Percentiles rank a stretch among this genome's conserved stretches.
phyloP scores from a whole-genome alignment of 2,888 invertebrate species.

The Diarsia mendica region DNA sequence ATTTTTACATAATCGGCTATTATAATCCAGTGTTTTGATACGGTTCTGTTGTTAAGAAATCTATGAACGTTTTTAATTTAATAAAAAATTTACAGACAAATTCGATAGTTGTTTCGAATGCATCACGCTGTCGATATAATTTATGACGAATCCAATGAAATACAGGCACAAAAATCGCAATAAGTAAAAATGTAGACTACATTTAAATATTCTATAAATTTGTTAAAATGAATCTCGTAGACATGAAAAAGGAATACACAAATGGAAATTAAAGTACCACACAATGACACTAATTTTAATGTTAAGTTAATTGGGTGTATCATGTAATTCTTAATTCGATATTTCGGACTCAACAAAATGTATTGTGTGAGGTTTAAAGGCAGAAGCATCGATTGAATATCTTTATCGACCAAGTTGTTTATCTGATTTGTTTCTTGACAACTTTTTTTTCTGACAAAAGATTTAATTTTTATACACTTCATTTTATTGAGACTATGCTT shows the following conservation, averaged over 20 bases:
- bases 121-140: not conserved
- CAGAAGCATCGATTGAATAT: conserved; percentile 21
- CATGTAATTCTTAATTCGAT: conserved; percentile 7
- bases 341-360: not conserved
- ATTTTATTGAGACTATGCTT: not conserved
- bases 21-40: too few relatives aligned
- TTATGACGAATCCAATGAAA: not conserved
- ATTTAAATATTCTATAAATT: not conserved
- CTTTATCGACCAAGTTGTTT: not conserved
- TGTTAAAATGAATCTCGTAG: not conserved
- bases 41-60: not conserved
- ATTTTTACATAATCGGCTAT: too few relatives aligned
- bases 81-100: conserved; percentile 11
- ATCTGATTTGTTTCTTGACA: not conserved
- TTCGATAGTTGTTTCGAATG: not conserved
- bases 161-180: not conserved
- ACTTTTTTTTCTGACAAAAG: not conserved
- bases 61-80: conserved; percentile 21
- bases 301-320: not conserved
- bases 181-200: not conserved
- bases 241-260: not conserved
- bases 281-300: not conserved
- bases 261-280: not conserved
- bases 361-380: conserved; percentile 17
- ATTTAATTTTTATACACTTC: not conserved